Percentiles rank a stretch among this genome's conserved stretches.
Evolutionary conservation across 1,140 invertebrate genomes (phyloP).

Genomic region (Phocides pigmalion): DNA sequence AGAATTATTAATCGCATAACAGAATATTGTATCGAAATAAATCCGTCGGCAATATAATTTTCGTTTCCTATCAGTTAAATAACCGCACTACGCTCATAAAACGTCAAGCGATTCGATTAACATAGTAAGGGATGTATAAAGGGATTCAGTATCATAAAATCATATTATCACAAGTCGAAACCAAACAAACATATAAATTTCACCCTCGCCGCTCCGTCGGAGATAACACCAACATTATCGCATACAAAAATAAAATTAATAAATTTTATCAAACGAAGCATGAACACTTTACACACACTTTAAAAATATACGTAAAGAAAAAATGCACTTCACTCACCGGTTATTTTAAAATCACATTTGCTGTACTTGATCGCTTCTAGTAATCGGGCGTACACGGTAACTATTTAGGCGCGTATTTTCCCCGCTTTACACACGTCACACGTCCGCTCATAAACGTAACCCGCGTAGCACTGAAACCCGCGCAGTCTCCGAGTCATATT

Average conservation of each 20-base stretch:
- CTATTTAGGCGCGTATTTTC: conserved; percentile 46
- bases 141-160: conserved; percentile 37
- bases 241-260: conserved; percentile 37
- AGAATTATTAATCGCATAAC: conserved; percentile 7
- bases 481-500: conserved; percentile 63
- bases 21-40: conserved; percentile 3
- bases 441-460: conserved; percentile 39
- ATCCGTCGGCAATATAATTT: not conserved
- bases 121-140: conserved; percentile 25
- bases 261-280: conserved; percentile 21
- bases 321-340: conserved; percentile 55
- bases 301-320: conserved; percentile 34
- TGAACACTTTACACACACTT: conserved; percentile 32
- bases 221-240: conserved; percentile 31
- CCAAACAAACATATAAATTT: conserved; percentile 44
- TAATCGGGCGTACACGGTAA: conserved; percentile 40
- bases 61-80: not conserved
- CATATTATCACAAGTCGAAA: conserved; percentile 39
- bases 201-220: conserved; percentile 31
- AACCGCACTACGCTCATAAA: not conserved
- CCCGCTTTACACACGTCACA: conserved; percentile 38
- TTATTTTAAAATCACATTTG: conserved; percentile 61
- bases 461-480: conserved; percentile 54
- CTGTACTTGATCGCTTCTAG: conserved; percentile 43
- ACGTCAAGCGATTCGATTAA: conserved; percentile 17